Base-by-base conservation (phyloP, 2,888 invertebrate genomes). In the Chymomyza fuscimana region DNA sequence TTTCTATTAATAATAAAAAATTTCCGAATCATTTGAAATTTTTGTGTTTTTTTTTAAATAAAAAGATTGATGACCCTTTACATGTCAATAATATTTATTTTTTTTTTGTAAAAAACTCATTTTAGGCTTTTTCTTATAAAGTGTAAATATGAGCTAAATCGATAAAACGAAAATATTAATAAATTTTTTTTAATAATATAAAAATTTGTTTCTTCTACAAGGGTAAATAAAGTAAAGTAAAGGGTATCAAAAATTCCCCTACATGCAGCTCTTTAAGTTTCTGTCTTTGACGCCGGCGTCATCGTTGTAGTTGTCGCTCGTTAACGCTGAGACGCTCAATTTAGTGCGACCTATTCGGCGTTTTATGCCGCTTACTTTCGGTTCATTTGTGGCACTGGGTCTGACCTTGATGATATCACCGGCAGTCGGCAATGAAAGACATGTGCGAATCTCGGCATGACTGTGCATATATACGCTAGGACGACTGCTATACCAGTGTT, bases 381-480 rank as follows among this genome's bases (percentile, higher is more conserved):
- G 74, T 72, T 73, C 77, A 70, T 75, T 74, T 83, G 74, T 72
- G 69, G 72, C 58, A 54, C 19, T 54, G 54, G 51, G 16, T 25
- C 74, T 82, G 83, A 82, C 83, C 84, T 85, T 85, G 84, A 85
- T 85, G 84, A 85, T 85, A 85, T 85, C 84, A 85, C 84, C 85
- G 67, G 63, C 73, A 40, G 63, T 32, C 32, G 29, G 16, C 61
- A 51, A 46, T 46, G 19, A 54, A 54, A 54, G 58, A 25, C 22
- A 19, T 25, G 25, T 25, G 58, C 25, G 58, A 58, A 58, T 58
- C 58, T 58, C 58, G 25, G 19, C 15, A 19, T 15, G 58, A 19
- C 22, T 25, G 22, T 25, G 58, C 58, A 25, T 46, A 46, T 46
- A 46, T 46, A 46, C 15, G 25, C 19, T 29, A 56, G 19, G 19